These are phyloP conservation scores for Dendronephthya gigantea DNA, from an alignment of 64 coral and sea anemone genomes.

Conservation along the genomic window DNA sequence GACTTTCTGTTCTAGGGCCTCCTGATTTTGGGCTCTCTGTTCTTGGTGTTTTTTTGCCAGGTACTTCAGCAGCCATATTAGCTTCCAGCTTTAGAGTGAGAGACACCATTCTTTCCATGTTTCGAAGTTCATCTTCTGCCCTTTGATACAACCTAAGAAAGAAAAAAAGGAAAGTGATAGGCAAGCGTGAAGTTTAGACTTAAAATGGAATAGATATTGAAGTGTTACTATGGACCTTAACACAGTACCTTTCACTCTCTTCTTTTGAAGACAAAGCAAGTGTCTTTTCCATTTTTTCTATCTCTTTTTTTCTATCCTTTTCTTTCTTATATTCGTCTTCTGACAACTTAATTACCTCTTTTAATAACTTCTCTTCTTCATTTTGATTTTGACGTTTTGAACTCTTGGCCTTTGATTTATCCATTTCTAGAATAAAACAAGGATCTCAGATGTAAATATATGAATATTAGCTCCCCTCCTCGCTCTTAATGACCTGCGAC, in stretches of 20 bases:
- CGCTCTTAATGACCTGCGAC: no score
- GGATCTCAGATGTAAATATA: no score
- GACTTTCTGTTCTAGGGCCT: neutral
- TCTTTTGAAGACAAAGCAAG: conserved; percentile 38
- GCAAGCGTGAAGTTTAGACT: no score
- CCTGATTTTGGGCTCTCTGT: neutral
- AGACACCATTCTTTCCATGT: neutral
- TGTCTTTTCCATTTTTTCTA: conserved; percentile 36
- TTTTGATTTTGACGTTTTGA: neutral
- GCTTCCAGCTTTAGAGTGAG: neutral
- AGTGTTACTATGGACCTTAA: neutral
- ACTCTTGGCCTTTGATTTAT: neutral
- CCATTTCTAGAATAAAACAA: no score
- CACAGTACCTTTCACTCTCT: conserved; percentile 43
- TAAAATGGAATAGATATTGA: neutral
- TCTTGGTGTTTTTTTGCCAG: neutral
- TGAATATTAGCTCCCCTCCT: no score
- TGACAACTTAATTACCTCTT: conserved; percentile 69
- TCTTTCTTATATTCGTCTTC: conserved; percentile 75
- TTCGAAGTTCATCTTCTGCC: neutral
- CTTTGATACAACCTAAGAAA: neutral
- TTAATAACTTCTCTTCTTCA: conserved; percentile 74
- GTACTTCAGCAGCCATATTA: neutral
- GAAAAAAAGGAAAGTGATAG: no score
- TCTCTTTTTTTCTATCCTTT: conserved; percentile 34